These are phyloP conservation scores for Oscheius onirici DNA, from an alignment of 2,888 invertebrate genomes.

Conservation along the genomic window DNA sequence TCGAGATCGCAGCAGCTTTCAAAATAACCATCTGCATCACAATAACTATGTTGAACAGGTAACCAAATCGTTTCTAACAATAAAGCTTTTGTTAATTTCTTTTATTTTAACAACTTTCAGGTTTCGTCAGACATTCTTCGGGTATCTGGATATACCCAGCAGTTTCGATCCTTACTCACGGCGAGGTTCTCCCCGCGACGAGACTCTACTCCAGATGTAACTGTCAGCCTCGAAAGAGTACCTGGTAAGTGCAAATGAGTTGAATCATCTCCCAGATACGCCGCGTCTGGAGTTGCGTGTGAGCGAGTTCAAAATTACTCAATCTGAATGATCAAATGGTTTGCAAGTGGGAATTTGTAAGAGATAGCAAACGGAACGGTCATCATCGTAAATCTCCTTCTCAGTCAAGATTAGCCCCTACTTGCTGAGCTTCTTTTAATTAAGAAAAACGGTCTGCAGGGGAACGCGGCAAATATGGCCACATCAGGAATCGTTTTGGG, in stretches of 20 bases:
- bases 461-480: no score
- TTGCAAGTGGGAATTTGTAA: no score
- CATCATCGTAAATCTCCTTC: no score
- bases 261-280: background rate
- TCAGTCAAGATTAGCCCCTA: no score
- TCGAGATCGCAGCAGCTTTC: constrained; percentile 11
- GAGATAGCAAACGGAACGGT: no score
- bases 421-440: background rate
- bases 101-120: constrained; percentile 56
- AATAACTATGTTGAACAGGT: constrained; percentile 28
- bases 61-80: no score
- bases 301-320: no score
- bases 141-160: constrained; percentile 69
- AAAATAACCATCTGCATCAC: no score
- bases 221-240: constrained; percentile 21
- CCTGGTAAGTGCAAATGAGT: background rate
- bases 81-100: no score
- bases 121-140: constrained; percentile 69
- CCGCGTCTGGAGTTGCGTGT: background rate
- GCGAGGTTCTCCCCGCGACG: constrained; percentile 55
- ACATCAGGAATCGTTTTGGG: no score
- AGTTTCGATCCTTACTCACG: constrained; percentile 67
- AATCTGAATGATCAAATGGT: no score
- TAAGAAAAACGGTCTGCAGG: no score
- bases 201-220: constrained; percentile 52